A percentile compares a stretch with the other conserved stretches of the same genome.
These are phyloP conservation scores for Coreoperca whiteheadi DNA, from an alignment of 2,113 vertebrate species.

Conservation along the genomic window DNA sequence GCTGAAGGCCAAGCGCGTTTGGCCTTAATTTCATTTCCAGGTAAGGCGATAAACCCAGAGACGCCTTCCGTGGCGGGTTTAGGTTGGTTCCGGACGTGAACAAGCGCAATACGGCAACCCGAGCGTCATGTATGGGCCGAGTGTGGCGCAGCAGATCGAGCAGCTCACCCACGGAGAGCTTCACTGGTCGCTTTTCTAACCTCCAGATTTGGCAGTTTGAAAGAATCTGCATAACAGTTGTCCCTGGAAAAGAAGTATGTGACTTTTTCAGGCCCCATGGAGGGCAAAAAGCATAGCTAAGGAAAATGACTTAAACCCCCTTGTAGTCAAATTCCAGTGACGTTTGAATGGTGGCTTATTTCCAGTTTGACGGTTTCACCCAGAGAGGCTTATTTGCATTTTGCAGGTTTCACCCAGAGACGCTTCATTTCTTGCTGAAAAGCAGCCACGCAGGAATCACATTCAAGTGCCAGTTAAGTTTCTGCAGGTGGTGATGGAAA, in stretches of 20 bases:
- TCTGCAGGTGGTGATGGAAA: slow-evolving; percentile 48
- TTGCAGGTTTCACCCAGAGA: slow-evolving; percentile 59
- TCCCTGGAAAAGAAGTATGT: slow-evolving; percentile 44
- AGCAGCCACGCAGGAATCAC: slow-evolving; percentile 43
- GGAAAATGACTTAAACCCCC: slow-evolving; percentile 56
- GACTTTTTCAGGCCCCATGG: slow-evolving; percentile 3
- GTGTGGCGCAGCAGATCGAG: slow-evolving; percentile 37
- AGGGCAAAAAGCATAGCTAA: slow-evolving; percentile 47
- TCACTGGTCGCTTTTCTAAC: background rate
- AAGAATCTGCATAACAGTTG: slow-evolving; percentile 25
- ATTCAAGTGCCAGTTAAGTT: slow-evolving; percentile 63
- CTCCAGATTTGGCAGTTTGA: slow-evolving; percentile 28
- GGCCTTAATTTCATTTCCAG: slow-evolving; percentile 46
- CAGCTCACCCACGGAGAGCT: slow-evolving; percentile 7
- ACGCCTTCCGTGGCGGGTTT: slow-evolving; percentile 11
- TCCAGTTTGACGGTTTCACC: slow-evolving; percentile 70
- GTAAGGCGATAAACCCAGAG: slow-evolving; percentile 47
- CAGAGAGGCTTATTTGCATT: slow-evolving; percentile 56
- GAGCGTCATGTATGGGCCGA: background rate
- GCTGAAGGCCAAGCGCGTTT: slow-evolving; percentile 28
- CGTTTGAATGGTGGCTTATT: slow-evolving; percentile 72
- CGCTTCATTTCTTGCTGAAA: slow-evolving; percentile 52
- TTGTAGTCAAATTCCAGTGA: slow-evolving; percentile 62
- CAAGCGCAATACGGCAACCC: background rate
- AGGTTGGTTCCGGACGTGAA: slow-evolving; percentile 1